These are phyloP conservation scores for Linurgus olivaceus DNA, from an alignment of 2,797 vertebrate genomes.

Conservation along the genomic window DNA sequence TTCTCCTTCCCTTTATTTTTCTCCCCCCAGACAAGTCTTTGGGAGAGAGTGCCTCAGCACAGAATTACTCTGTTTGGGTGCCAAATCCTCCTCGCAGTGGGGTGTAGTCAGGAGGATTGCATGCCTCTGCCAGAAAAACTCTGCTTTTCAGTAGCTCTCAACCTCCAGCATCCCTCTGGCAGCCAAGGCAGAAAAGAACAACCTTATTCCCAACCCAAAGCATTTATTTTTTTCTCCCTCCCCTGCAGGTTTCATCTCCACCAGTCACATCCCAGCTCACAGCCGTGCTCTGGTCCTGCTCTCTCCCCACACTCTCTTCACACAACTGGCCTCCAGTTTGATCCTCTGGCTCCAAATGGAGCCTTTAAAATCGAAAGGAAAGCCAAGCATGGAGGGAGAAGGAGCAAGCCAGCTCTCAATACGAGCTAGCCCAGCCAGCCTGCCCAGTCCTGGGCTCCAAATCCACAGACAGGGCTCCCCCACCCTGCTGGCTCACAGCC, in stretches of 20 bases:
- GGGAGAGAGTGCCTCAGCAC: background rate
- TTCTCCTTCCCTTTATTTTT: background rate
- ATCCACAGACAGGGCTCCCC: rapidly evolving
- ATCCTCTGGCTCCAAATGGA: background rate
- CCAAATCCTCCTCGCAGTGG: background rate
- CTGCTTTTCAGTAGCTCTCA: constrained; percentile 13
- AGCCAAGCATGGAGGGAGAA: background rate
- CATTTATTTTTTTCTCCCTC: background rate
- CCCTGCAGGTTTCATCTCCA: background rate
- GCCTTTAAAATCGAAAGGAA: background rate
- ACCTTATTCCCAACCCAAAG: background rate
- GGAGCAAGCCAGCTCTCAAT: background rate
- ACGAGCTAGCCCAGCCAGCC: background rate
- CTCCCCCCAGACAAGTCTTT: background rate
- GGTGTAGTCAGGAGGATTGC: background rate
- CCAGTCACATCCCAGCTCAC: background rate
- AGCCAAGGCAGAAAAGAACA: background rate
- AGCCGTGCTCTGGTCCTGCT: background rate
- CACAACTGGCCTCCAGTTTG: background rate
- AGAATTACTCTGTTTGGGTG: constrained; percentile 31
- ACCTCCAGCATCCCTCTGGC: background rate
- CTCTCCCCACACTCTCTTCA: background rate
- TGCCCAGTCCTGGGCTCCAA: rapidly evolving
- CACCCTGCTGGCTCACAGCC: background rate
- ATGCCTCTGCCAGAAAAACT: constrained; percentile 5